Evolutionary conservation across 2,888 invertebrate species (phyloP).

Genomic region (Xanthia togata): DNA sequence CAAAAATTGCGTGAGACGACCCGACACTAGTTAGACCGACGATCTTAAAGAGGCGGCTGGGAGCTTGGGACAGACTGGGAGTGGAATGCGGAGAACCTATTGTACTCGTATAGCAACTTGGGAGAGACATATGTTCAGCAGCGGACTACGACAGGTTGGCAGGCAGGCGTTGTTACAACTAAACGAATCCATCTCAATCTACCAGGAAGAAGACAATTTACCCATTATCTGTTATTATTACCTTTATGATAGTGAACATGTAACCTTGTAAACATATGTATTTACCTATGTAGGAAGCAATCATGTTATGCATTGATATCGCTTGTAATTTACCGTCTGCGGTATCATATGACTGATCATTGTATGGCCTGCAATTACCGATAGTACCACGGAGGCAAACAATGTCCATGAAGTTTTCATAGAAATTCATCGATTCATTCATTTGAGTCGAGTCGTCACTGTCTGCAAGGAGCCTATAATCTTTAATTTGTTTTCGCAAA

Average conservation of each 20-base stretch:
- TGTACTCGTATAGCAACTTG: neutral
- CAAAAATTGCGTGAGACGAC: too few relatives aligned
- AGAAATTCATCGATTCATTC: neutral
- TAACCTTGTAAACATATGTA: neutral
- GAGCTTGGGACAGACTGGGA: neutral
- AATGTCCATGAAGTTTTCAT: neutral
- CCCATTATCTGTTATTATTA: slow-evolving; percentile 4
- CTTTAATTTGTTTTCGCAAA: too few relatives aligned
- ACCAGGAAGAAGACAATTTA: slow-evolving; percentile 5
- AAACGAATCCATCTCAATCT: slow-evolving; percentile 2
- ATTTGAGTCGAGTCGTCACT: neutral
- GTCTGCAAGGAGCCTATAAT: neutral
- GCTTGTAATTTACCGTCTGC: neutral
- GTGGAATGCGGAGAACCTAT: neutral
- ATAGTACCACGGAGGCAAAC: neutral
- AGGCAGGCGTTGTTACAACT: neutral
- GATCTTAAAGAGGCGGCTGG: neutral
- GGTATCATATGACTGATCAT: neutral
- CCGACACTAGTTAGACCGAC: too few relatives aligned
- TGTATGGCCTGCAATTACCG: neutral
- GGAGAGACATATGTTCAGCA: neutral
- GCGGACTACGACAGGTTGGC: neutral
- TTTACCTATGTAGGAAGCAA: neutral
- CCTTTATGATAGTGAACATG: neutral
- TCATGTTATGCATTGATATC: slow-evolving; percentile 2